Percentiles rank a stretch among this genome's conserved stretches.
Evolutionary conservation across 2,888 invertebrate genomes (phyloP).

Genomic region (Amphimallon solstitiale): DNA sequence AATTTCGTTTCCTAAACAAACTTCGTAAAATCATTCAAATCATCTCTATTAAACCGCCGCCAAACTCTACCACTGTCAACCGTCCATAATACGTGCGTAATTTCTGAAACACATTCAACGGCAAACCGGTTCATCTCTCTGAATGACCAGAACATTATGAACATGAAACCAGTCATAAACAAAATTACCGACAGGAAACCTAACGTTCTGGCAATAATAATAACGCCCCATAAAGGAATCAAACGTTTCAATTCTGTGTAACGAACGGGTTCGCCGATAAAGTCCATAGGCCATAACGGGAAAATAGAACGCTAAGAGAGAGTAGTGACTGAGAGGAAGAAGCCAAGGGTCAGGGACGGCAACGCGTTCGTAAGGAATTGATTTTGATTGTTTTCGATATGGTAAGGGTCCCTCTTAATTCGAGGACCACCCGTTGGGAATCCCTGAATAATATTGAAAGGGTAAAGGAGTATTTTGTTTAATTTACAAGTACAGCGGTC

Average conservation of each 20-base stretch:
- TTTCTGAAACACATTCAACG: no score
- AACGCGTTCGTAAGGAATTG: neutral
- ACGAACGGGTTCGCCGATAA: neutral
- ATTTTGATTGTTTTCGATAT: constrained; percentile 3
- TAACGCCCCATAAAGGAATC: neutral
- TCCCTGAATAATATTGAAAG: constrained; percentile 23
- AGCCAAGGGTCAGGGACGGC: neutral
- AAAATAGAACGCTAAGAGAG: neutral
- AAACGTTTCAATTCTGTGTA: neutral
- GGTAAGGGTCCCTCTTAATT: neutral
- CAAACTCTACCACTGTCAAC: no score
- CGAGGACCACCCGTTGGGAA: neutral
- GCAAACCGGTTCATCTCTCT: no score
- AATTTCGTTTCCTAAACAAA: no score
- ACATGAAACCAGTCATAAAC: neutral
- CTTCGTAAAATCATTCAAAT: no score
- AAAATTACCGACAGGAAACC: neutral
- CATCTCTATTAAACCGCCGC: no score
- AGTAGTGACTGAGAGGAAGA: neutral
- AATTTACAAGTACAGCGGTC: constrained; percentile 23
- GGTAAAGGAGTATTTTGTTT: constrained; percentile 18
- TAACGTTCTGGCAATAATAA: neutral
- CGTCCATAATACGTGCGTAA: no score
- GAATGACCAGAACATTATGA: neutral
- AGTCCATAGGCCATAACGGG: no score